Conservation (phyloP, 2,797 vertebrate species). For the Chlorospingus flavigularis region DNA sequence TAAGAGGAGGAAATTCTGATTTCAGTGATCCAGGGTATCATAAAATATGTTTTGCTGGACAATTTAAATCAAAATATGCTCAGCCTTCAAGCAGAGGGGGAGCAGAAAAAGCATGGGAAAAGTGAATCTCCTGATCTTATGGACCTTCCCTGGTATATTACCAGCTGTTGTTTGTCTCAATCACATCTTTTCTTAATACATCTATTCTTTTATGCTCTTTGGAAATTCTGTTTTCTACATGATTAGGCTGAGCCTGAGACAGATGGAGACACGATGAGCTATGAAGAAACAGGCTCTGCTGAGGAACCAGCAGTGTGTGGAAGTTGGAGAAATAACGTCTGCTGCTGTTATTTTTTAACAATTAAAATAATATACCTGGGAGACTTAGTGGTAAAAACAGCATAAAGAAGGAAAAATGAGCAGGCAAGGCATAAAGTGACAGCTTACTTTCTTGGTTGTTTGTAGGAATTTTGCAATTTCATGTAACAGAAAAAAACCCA, state of each 20-base stretch:
- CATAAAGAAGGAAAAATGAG: neutral
- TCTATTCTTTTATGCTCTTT: neutral
- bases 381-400: neutral
- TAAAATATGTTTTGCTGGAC: neutral
- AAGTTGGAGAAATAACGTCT: neutral
- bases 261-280: constrained; percentile 5
- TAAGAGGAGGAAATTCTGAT: neutral
- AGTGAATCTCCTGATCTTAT: neutral
- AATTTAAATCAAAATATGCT: neutral
- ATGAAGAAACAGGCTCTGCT: neutral
- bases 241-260: neutral
- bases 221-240: neutral
- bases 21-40: neutral
- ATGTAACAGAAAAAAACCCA: neutral
- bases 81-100: neutral
- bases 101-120: neutral
- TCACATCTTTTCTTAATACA: neutral
- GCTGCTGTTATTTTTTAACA: neutral
- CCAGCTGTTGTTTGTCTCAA: neutral
- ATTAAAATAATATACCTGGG: neutral
- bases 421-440: neutral
- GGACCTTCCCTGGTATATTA: neutral
- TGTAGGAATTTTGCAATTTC: neutral
- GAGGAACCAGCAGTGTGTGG: neutral
- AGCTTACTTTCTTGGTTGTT: neutral